These are phyloP conservation scores for Pseudopleuronectes americanus DNA, from an alignment of 2,797 vertebrate species.

Conservation along the genomic window DNA sequence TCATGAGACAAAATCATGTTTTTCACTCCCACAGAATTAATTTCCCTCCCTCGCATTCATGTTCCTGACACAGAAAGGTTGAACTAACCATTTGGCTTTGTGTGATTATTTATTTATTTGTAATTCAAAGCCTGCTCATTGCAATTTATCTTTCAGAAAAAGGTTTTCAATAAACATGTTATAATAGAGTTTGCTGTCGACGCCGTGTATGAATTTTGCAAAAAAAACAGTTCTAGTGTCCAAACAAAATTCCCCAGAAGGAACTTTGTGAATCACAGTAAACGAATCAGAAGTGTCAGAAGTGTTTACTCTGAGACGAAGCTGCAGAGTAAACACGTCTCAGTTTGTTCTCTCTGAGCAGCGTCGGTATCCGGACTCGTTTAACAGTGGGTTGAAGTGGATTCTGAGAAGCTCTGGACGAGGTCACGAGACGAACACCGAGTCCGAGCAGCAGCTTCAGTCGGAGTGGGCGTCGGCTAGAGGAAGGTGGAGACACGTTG, in stretches of 20 bases:
- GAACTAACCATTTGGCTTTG: conserved; percentile 88
- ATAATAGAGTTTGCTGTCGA: conserved; percentile 73
- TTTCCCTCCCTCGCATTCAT: conserved; percentile 75
- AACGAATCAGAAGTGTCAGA: conserved; percentile 24
- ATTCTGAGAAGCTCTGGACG: background rate
- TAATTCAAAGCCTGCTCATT: conserved; percentile 83
- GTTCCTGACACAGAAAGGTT: conserved; percentile 85
- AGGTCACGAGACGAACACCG: too few species aligned
- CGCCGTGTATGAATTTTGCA: conserved; percentile 24
- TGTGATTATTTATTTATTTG: conserved; percentile 71
- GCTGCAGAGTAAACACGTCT: conserved; percentile 23
- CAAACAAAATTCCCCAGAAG: conserved; percentile 17
- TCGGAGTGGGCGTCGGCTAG: too few species aligned
- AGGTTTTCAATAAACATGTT: conserved; percentile 88
- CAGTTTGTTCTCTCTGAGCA: conserved; percentile 35
- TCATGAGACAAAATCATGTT: conserved; percentile 68
- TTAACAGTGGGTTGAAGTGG: conserved; percentile 20
- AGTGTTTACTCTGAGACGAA: too few species aligned
- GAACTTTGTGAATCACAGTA: conserved; percentile 23
- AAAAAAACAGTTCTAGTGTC: conserved; percentile 35
- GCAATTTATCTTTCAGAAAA: conserved; percentile 70
- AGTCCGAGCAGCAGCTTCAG: too few species aligned
- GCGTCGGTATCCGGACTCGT: background rate
- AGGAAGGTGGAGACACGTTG: too few species aligned
- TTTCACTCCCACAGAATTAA: conserved; percentile 86